These are phyloP conservation scores for Drosophila nigricruria DNA, from an alignment of 2,888 invertebrate genomes.

Conservation along the genomic window DNA sequence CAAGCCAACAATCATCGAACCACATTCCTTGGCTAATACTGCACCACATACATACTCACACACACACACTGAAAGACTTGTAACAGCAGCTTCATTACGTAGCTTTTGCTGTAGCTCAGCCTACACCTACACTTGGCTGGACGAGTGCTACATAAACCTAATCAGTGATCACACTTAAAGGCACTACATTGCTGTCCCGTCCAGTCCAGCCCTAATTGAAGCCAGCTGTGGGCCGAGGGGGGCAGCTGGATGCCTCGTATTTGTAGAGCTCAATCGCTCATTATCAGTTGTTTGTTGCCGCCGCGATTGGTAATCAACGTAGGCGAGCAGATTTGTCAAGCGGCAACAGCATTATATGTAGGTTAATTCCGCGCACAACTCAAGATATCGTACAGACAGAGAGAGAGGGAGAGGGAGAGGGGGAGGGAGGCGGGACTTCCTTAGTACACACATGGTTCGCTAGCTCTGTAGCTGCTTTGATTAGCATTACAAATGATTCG, in stretches of 20 bases:
- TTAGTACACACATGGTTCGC: constrained; percentile 19
- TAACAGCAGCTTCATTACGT: constrained; percentile 45
- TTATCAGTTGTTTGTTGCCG: constrained; percentile 80
- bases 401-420: neutral
- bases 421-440: neutral
- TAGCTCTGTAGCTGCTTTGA: constrained; percentile 61
- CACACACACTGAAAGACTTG: neutral
- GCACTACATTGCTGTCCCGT: constrained; percentile 50
- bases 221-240: constrained; percentile 10
- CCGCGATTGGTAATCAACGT: constrained; percentile 77
- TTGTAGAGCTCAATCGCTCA: constrained; percentile 75
- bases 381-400: constrained; percentile 63
- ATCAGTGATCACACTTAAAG: constrained; percentile 74
- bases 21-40: constrained; percentile 39
- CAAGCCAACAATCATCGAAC: constrained; percentile 3
- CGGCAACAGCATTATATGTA: constrained; percentile 67
- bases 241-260: constrained; percentile 41
- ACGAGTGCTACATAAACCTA: constrained; percentile 56
- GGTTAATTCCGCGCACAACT: constrained; percentile 80
- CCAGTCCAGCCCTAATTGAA: constrained; percentile 71
- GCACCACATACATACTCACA: constrained; percentile 7
- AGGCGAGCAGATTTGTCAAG: constrained; percentile 79
- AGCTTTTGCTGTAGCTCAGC: constrained; percentile 9
- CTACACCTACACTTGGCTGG: constrained; percentile 49
- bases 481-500: constrained; percentile 80